A percentile compares a stretch with the other conserved stretches of the same genome.
These are phyloP conservation scores for Pterocles gutturalis DNA, from an alignment of 2,113 vertebrate species.

Conservation along the genomic window DNA sequence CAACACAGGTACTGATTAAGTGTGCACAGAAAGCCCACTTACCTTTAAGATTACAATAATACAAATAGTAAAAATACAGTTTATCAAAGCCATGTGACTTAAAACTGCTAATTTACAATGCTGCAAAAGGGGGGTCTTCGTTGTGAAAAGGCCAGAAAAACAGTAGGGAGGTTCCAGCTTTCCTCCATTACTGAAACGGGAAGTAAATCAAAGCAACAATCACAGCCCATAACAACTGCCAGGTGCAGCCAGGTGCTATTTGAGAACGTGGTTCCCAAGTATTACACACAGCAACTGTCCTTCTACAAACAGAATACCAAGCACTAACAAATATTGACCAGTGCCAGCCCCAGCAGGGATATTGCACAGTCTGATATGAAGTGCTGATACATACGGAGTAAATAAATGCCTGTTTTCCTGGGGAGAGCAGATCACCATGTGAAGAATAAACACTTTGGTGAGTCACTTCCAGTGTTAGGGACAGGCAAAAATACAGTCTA, in stretches of 20 bases:
- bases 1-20: background rate
- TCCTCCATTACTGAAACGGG: background rate
- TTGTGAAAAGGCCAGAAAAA: background rate
- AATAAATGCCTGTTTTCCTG: background rate
- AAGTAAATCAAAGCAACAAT: background rate
- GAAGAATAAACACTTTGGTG: slow-evolving; percentile 21
- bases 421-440: background rate
- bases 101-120: background rate
- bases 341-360: background rate
- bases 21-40: background rate
- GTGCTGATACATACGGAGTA: fast-evolving
- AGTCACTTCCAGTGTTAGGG: slow-evolving; percentile 2
- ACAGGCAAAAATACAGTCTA: background rate
- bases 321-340: background rate
- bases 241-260: background rate
- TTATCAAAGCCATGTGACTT: background rate
- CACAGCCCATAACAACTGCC: background rate
- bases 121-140: background rate
- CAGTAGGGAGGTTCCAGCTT: background rate
- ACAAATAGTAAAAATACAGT: background rate
- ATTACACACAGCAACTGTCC: background rate
- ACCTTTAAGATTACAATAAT: background rate
- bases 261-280: background rate
- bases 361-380: background rate
- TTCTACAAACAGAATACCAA: background rate